Conservation (phyloP, 2,888 invertebrate species). For the Drosophila kuntzei region DNA sequence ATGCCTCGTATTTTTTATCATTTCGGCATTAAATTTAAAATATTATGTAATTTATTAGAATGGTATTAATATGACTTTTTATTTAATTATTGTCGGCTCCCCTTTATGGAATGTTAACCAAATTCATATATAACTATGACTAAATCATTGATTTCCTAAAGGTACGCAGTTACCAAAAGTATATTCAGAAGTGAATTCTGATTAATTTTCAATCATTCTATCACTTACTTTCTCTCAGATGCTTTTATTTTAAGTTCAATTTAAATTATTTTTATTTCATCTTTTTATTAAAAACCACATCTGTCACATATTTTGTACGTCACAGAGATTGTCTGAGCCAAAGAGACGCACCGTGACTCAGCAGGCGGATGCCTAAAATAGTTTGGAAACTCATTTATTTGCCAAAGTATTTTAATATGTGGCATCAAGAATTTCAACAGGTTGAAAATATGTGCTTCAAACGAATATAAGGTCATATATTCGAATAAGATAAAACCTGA, state of each 20-base stretch:
- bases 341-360: slow-evolving; percentile 66
- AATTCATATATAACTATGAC: too few relatives aligned
- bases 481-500: slow-evolving; percentile 16
- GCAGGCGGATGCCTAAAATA: slow-evolving; percentile 65
- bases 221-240: neutral
- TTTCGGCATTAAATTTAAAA: too few relatives aligned
- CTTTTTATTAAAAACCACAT: slow-evolving; percentile 9
- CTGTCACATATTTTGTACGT: slow-evolving; percentile 44
- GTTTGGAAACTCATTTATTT: slow-evolving; percentile 61
- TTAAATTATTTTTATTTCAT: neutral
- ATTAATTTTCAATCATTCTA: too few relatives aligned
- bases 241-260: neutral
- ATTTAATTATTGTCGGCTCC: too few relatives aligned
- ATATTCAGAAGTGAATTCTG: too few relatives aligned
- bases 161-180: too few relatives aligned
- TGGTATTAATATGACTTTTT: too few relatives aligned
- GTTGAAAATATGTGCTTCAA: slow-evolving; percentile 53
- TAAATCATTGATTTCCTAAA: too few relatives aligned
- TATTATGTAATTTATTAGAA: too few relatives aligned
- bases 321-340: slow-evolving; percentile 49
- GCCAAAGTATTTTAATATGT: slow-evolving; percentile 62
- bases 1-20: too few relatives aligned
- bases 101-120: too few relatives aligned
- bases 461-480: slow-evolving; percentile 24
- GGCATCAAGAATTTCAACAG: slow-evolving; percentile 56